A percentile compares a stretch with the other conserved stretches of the same genome.
These are phyloP conservation scores for Dunckerocampus dactyliophorus DNA, from an alignment of 2,113 vertebrate species.

Conservation along the genomic window DNA sequence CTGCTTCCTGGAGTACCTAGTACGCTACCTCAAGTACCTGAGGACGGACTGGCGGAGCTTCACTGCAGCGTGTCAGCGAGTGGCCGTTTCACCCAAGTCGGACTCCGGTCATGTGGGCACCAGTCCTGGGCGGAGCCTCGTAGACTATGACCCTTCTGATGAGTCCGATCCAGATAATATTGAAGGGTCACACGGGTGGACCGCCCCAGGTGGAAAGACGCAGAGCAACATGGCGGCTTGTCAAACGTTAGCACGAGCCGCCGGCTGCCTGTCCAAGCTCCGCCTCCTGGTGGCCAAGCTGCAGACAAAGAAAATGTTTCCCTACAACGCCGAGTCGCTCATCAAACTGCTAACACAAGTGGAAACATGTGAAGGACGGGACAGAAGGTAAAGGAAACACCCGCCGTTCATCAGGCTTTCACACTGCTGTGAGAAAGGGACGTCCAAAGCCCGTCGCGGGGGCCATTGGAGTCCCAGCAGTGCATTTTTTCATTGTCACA, in stretches of 20 bases:
- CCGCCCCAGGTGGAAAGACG: neutral
- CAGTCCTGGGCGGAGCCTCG: constrained; percentile 57
- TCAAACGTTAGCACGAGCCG: constrained; percentile 37
- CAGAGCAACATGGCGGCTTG: no score
- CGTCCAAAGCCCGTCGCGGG: no score
- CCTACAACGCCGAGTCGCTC: constrained; percentile 85
- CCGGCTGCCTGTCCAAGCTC: constrained; percentile 76
- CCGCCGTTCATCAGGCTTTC: no score
- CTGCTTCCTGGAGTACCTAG: constrained; percentile 91
- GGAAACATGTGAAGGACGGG: no score
- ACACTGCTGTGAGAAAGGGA: no score
- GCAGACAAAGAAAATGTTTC: constrained; percentile 83
- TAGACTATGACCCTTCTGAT: constrained; percentile 85
- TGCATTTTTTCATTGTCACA: no score
- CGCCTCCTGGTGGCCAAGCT: constrained; percentile 75
- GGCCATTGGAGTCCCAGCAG: no score
- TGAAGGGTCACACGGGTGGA: constrained; percentile 3
- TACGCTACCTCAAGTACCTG: constrained; percentile 85
- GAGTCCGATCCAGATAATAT: constrained; percentile 75
- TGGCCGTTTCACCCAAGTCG: constrained; percentile 12
- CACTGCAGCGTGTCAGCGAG: constrained; percentile 55
- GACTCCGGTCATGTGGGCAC: neutral
- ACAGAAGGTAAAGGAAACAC: no score
- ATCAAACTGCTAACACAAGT: constrained; percentile 76
- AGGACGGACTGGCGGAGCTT: constrained; percentile 76